Evolutionary conservation across 2,797 vertebrate genomes (phyloP), one percentile per base, ranked within the genome.

Genomic region (Rhinoraja longicauda): DNA sequence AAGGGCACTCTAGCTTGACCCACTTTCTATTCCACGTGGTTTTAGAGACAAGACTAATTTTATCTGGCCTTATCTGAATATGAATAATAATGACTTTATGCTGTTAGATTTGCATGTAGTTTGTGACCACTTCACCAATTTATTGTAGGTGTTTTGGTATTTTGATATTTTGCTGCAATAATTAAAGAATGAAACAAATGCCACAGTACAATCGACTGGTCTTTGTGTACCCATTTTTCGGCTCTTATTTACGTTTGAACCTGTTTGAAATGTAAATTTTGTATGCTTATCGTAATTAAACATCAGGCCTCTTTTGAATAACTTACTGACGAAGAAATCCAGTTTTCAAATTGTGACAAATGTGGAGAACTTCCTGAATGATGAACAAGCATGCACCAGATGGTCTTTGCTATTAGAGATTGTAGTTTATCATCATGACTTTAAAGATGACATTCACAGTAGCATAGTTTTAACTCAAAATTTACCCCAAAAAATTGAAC

Each of bases 1-100:
- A 24, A 26, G 67, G 36, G 9, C 1, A 15, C 53, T 92, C 19
- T 29, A 13, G 19, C 15, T 29, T 29, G 26, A 72, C 24, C 29
- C 24, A 26, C 29, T 45, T 72, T 36, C 79, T 53, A 12, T 81
- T 73, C 70, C 13, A 73, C 70, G n/a, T 1, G 26, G 39, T 39
- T 53, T 24, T 13, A n/a, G 81, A 59, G 5, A 53, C 45, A 57
- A 90, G 64, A n/a, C 8, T 90, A 75, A 75, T 92, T 75, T 75
- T 92, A 92, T 75, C 90, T 92, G 90, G 90, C 45, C 70, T 92
- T 92, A 92, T 92, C 70, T 75, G 12, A 92, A n/a, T 21, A 53
- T 84, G 32, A 73, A 26, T 92, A 53, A 75, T 92, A 45, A 75
- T 26, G 1, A 75, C 15, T 53, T 53, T 73, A 24, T 26, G 39